Evolutionary conservation across 2,113 vertebrate genomes (phyloP), one percentile per base, ranked within the genome.

Genomic region (Nipponia nippon): DNA sequence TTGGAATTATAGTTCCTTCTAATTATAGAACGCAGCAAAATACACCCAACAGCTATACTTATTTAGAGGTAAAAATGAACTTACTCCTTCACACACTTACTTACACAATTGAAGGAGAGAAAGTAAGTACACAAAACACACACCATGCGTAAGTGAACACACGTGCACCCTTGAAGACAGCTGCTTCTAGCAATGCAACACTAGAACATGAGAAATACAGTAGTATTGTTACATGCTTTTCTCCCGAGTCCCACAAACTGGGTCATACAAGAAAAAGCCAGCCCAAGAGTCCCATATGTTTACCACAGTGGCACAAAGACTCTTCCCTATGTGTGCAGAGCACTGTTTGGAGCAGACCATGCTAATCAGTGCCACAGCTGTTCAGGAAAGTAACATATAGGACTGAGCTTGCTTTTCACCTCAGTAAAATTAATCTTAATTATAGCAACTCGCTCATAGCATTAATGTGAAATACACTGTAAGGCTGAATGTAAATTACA

Each of bases 401-500:
- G 53, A 94, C 94, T 72, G 88, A 93, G 81, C 40, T 44, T 66
- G 42, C 62, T 85, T 92, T 82, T 58, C 58, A 95, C 93, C 80
- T 97, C 92, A 89, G 87, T 73, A 90, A 85, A 96, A 97, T 97
- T 95, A 90, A 97, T 98, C 95, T 97, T 97, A 83, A 97, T 97
- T 96, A 95, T 47, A 93, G 67, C 61, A 92, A 66, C 66, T 88
- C 46, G 49, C 80, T 94, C 81, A 87, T 27, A 12, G 80, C 93
- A 93, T 93, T 96, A 94, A 71, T 83, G 69, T 70, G 96, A 97
- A 96, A 96, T 59, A 73, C 19, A 82, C 36, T 44, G 12, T 5
- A 26, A 92, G 46, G 96, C 82, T 90, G 95, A 97, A 81, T 77
- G 87, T 75, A 96, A 96, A 95, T 94, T 89, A 81, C 62, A 96